These are phyloP conservation scores for Lutraria rhynchaena DNA, from an alignment of 1,140 invertebrate genomes.

Conservation along the genomic window DNA sequence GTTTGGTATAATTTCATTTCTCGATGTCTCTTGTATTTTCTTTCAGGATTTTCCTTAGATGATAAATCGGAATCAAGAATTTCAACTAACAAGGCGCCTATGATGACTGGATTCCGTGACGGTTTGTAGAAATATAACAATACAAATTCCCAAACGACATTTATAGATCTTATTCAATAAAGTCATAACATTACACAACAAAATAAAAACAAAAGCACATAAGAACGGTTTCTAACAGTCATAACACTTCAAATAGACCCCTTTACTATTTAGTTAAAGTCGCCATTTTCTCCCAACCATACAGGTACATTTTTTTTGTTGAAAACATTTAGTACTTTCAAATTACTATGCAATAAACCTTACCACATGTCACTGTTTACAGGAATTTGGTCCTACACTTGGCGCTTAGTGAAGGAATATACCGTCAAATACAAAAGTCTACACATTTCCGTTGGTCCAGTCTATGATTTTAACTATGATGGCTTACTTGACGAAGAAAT, in stretches of 20 bases:
- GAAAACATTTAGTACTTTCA: background rate
- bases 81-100: slow-evolving; percentile 61
- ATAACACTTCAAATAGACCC: no score
- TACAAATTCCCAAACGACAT: no score
- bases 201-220: no score
- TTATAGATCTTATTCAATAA: no score
- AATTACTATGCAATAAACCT: background rate
- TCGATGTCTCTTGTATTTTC: background rate
- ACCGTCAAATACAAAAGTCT: slow-evolving; percentile 48
- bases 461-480: slow-evolving; percentile 71
- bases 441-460: slow-evolving; percentile 65
- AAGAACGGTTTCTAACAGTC: no score
- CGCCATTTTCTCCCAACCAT: no score
- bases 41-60: slow-evolving; percentile 39
- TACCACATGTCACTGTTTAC: background rate
- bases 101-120: slow-evolving; percentile 66
- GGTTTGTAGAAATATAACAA: slow-evolving; percentile 60
- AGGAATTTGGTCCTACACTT: slow-evolving; percentile 69
- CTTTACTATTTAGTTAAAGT: no score
- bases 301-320: no score
- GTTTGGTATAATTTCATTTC: no score
- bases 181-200: no score
- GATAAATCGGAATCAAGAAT: slow-evolving; percentile 40
- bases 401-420: slow-evolving; percentile 61
- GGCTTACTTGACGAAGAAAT: slow-evolving; percentile 62